Evolutionary conservation across 2,113 vertebrate species (phyloP).

Genomic region (Mionectes macconnelli): DNA sequence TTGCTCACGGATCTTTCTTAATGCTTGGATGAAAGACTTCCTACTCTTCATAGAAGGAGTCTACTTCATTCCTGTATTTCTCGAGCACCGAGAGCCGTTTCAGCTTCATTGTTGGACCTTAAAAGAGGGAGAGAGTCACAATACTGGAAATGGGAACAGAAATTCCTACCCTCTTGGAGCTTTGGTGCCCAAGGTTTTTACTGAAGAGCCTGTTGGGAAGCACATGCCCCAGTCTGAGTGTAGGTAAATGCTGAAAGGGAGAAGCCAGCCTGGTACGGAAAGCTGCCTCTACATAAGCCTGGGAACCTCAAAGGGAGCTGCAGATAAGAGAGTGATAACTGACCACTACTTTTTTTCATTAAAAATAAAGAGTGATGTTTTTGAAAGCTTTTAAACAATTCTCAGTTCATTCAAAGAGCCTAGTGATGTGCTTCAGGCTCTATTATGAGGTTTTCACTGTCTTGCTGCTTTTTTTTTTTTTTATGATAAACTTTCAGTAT

Average conservation of each 20-base stretch:
- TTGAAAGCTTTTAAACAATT: neutral
- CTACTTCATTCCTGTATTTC: slow-evolving; percentile 78
- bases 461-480: neutral
- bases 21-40: neutral
- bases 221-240: neutral
- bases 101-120: slow-evolving; percentile 89
- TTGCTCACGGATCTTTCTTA: neutral
- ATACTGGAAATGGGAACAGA: neutral
- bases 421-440: neutral
- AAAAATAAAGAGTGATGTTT: neutral
- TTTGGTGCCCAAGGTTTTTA: neutral
- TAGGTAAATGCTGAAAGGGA: neutral
- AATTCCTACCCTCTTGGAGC: neutral
- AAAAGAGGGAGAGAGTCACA: slow-evolving; percentile 1
- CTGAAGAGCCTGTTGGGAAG: neutral
- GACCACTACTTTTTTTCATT: neutral
- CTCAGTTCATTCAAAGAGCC: neutral
- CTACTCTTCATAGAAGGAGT: slow-evolving; percentile 77
- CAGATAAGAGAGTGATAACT: neutral
- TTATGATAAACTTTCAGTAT: neutral
- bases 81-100: slow-evolving; percentile 76
- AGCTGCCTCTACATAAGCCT: neutral
- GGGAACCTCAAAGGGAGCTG: neutral
- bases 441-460: neutral
- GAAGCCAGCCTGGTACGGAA: neutral